These are phyloP conservation scores for Erinaceus europaeus DNA, from an alignment of 2,113 vertebrate genomes.

Conservation along the genomic window DNA sequence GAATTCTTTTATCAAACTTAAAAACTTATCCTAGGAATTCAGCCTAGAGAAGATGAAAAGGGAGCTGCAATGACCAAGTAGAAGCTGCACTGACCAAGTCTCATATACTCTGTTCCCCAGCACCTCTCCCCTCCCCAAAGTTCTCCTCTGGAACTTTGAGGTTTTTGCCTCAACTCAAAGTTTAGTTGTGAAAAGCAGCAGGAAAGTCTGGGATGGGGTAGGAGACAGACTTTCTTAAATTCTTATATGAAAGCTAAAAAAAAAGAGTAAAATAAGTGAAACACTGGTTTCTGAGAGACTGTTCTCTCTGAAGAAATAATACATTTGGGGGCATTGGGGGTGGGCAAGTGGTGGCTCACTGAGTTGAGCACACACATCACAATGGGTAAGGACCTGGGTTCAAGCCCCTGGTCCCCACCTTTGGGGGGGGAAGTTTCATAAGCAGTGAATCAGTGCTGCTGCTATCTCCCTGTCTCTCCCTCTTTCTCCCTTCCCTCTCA, in stretches of 20 bases:
- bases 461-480: too few species aligned
- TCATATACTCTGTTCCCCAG: background rate
- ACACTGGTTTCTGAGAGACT: background rate
- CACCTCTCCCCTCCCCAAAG: background rate
- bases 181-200: background rate
- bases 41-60: background rate
- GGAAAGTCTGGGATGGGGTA: background rate
- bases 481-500: too few species aligned
- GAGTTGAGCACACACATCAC: too few species aligned
- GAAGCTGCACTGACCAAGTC: background rate
- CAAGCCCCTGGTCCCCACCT: too few species aligned
- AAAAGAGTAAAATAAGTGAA: background rate
- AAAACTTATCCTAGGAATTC: slow-evolving; percentile 16
- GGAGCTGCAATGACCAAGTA: background rate
- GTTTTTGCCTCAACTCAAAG: slow-evolving; percentile 27
- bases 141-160: background rate
- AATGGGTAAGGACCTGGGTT: too few species aligned
- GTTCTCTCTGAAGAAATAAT: background rate
- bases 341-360: too few species aligned
- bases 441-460: too few species aligned
- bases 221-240: slow-evolving; percentile 22
- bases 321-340: too few species aligned
- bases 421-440: too few species aligned
- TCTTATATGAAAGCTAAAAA: background rate
- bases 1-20: slow-evolving; percentile 37